Conservation (phyloP, 2,888 invertebrate species). For the Ectemnius lituratus region DNA sequence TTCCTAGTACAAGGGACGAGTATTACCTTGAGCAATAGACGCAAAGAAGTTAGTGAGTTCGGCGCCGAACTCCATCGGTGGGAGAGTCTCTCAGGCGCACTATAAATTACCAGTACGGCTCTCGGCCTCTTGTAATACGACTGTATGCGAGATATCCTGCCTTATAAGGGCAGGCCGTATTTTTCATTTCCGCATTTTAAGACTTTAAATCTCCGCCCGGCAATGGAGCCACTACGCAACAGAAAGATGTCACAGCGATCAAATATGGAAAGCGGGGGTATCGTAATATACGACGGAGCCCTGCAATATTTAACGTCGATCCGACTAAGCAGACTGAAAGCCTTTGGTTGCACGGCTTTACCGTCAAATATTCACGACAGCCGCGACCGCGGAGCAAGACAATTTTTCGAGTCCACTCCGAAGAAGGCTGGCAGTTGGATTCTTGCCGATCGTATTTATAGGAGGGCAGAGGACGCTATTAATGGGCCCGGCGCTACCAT, state of each 20-base stretch:
- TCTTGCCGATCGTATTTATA: constrained; percentile 45
- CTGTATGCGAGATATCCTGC: constrained; percentile 44
- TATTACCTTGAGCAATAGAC: constrained; percentile 14
- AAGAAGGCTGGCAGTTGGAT: not conserved
- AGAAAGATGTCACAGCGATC: not conserved
- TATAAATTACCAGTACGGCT: constrained; percentile 33
- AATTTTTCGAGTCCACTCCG: not conserved
- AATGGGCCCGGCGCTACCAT: constrained; percentile 45
- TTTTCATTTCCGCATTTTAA: constrained; percentile 57
- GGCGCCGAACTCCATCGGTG: constrained; percentile 46
- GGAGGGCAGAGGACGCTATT: constrained; percentile 51
- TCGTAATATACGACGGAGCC: not conserved
- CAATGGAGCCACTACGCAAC: constrained; percentile 28
- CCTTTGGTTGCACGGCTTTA: no score
- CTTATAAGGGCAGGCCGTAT: constrained; percentile 58
- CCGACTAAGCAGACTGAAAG: not conserved
- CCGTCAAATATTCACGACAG: no score
- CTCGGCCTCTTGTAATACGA: constrained; percentile 62
- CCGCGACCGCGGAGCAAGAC: no score
- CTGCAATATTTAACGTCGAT: constrained; percentile 11
- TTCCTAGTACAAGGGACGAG: no score
- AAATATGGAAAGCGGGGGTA: no score
- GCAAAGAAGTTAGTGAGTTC: not conserved
- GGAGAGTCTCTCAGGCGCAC: no score
- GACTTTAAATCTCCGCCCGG: constrained; percentile 46